These are phyloP conservation scores for Macrosteles quadrilineatus DNA, from an alignment of 1,140 invertebrate species.

Conservation along the genomic window DNA sequence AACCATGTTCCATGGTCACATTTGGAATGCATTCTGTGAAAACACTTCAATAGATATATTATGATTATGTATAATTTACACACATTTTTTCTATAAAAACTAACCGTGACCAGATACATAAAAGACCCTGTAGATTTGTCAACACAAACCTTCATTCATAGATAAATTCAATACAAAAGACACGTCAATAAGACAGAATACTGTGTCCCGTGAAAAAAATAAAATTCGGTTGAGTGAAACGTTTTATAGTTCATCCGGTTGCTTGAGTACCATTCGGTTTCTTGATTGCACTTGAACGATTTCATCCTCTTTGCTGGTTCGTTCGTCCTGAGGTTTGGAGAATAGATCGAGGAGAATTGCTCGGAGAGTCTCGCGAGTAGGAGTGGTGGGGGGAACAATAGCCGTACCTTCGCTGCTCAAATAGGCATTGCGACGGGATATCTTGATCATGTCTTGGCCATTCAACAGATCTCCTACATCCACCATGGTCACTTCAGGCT, in stretches of 20 bases:
- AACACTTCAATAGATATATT: neutral
- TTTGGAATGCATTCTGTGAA: slow-evolving; percentile 4
- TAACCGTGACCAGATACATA: no score
- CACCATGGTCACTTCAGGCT: slow-evolving; percentile 15
- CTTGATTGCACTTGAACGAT: slow-evolving; percentile 27
- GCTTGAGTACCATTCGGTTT: slow-evolving; percentile 25
- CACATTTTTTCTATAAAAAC: no score
- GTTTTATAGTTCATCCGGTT: slow-evolving; percentile 31
- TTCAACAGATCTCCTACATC: slow-evolving; percentile 24
- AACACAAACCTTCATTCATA: no score
- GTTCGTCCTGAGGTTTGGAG: slow-evolving; percentile 13
- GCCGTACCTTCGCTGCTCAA: slow-evolving; percentile 33
- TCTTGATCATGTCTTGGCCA: slow-evolving; percentile 27
- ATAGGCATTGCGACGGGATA: slow-evolving; percentile 32
- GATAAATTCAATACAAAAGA: no score
- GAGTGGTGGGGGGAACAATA: slow-evolving; percentile 23
- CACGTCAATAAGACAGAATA: no score
- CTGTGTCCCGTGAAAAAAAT: no score
- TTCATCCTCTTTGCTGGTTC: slow-evolving; percentile 6
- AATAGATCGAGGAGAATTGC: slow-evolving; percentile 24
- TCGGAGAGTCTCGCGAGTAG: slow-evolving; percentile 18
- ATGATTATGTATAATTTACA: neutral
- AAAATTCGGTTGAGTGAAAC: no score
- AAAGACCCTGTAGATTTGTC: no score
- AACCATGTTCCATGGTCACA: slow-evolving; percentile 5